A percentile compares a stretch with the other conserved stretches of the same genome.
Conservation (phyloP, 2,797 vertebrate genomes). For the Rhodeus uyekii region DNA sequence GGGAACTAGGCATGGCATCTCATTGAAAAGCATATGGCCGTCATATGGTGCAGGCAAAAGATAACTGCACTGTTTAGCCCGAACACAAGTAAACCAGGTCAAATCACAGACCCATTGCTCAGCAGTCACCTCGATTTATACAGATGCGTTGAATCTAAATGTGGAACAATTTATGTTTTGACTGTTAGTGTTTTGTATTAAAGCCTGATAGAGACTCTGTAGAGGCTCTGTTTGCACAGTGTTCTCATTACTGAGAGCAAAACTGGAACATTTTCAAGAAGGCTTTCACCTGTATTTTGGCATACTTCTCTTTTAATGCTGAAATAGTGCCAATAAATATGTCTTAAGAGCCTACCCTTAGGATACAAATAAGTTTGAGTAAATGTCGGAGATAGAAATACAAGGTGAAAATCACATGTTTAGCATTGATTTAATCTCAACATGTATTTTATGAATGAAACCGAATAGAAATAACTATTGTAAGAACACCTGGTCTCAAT, state of each 20-base stretch:
- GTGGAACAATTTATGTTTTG: conserved; percentile 14
- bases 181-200: conserved; percentile 9
- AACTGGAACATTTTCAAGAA: conserved; percentile 56
- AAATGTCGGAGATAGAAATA: conserved; percentile 21
- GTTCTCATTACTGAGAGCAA: conserved; percentile 47
- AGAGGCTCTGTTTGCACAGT: conserved; percentile 41
- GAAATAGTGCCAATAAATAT: conserved; percentile 44
- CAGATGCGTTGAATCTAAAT: not conserved
- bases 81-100: conserved; percentile 61
- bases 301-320: conserved; percentile 42
- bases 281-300: conserved; percentile 48
- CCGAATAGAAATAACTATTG: not conserved
- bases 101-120: conserved; percentile 49
- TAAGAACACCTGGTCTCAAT: not conserved
- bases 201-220: conserved; percentile 35
- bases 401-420: conserved; percentile 8
- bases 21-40: conserved; percentile 59
- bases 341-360: conserved; percentile 17
- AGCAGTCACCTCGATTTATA: conserved; percentile 21
- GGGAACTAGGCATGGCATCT: conserved; percentile 50
- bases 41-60: conserved; percentile 58
- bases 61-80: conserved; percentile 52
- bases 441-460: not conserved
- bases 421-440: not conserved
- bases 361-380: conserved; percentile 25